Evolutionary conservation across 2,113 vertebrate genomes (phyloP).

Genomic region (Python bivittatus): DNA sequence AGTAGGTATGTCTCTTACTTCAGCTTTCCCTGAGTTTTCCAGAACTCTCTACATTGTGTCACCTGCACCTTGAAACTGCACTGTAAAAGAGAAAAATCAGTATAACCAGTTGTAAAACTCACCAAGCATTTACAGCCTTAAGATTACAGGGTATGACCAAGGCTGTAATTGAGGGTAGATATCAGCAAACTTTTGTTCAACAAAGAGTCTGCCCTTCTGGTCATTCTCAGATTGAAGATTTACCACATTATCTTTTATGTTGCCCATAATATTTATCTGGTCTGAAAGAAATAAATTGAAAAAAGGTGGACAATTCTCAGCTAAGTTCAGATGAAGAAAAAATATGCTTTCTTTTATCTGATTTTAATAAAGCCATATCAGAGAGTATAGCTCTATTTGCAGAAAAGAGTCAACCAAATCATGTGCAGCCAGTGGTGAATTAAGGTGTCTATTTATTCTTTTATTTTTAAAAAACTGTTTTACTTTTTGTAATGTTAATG

Average conservation of each 20-base stretch:
- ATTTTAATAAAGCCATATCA: background rate
- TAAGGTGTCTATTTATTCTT: background rate
- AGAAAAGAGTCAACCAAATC: background rate
- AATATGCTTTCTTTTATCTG: background rate
- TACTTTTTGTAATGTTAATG: background rate
- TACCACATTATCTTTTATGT: background rate
- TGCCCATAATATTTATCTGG: background rate
- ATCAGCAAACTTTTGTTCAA: background rate
- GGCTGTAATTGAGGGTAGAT: background rate
- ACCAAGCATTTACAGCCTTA: background rate
- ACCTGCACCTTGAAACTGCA: background rate
- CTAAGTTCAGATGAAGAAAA: background rate
- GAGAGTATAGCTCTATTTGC: background rate
- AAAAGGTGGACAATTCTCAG: background rate
- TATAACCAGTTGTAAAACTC: background rate
- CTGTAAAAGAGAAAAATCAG: background rate
- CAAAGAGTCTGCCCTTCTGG: background rate
- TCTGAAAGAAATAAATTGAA: background rate
- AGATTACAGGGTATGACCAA: background rate
- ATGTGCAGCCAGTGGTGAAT: background rate
- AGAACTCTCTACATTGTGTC: slow-evolving; percentile 3
- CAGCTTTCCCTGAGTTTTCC: background rate
- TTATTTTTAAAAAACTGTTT: background rate
- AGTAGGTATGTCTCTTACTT: slow-evolving; percentile 13
- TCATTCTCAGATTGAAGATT: no score